Percentiles rank a stretch among this genome's conserved stretches.
These are phyloP conservation scores for Petrocephalus zakoni DNA, from an alignment of 2,113 vertebrate species.

Conservation along the genomic window DNA sequence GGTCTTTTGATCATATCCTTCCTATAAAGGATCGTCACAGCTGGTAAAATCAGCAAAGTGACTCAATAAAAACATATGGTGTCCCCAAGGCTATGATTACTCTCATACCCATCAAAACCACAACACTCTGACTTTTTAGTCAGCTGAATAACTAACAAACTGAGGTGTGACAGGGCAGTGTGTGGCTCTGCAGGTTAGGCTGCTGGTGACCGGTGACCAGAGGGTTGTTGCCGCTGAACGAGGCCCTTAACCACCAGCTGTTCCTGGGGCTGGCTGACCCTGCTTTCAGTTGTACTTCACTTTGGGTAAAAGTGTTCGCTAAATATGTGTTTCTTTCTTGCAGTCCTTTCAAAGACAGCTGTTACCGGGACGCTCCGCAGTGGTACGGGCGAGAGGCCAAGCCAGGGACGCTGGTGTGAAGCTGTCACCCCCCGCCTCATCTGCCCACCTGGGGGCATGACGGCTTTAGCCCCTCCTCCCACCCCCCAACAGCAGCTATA, in stretches of 20 bases:
- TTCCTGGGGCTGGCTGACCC: not conserved
- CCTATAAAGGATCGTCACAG: too few relatives aligned
- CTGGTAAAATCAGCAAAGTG: too few relatives aligned
- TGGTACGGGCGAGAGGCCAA: constrained; percentile 91
- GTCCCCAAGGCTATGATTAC: not conserved
- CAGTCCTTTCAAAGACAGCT: constrained; percentile 86
- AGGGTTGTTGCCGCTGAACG: not conserved
- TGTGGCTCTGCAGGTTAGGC: not conserved
- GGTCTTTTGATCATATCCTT: too few relatives aligned
- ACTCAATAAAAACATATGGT: not conserved
- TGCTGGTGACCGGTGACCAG: not conserved
- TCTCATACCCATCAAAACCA: not conserved
- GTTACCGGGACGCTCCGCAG: constrained; percentile 89
- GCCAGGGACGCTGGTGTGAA: constrained; percentile 97
- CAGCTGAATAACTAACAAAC: too few relatives aligned
- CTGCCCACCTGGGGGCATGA: not conserved
- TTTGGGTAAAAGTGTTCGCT: not conserved
- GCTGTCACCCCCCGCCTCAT: not conserved
- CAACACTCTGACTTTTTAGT: too few relatives aligned
- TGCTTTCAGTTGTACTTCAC: not conserved
- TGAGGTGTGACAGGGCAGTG: too few relatives aligned
- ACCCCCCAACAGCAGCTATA: not conserved
- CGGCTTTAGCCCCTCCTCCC: not conserved
- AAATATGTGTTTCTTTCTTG: constrained; percentile 26
- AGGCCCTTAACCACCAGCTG: not conserved